Conservation (phyloP, 2,888 invertebrate genomes). For the Adelognathus sp. region DNA sequence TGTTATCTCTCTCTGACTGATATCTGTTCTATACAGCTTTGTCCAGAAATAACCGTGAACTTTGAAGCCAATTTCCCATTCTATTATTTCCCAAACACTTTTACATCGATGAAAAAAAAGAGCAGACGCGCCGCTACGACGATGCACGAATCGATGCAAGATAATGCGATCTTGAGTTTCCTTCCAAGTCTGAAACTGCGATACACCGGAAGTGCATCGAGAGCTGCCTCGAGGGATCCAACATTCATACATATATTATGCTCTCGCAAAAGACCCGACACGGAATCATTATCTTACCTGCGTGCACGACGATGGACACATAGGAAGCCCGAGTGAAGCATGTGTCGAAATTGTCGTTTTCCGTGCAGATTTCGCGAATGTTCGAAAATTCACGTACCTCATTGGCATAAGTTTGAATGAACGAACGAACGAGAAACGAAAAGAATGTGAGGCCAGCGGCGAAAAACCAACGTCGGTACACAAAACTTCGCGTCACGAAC, state of each 20-base stretch:
- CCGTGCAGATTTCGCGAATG: not conserved
- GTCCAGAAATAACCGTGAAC: not conserved
- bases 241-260: conserved; percentile 17
- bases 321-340: not conserved
- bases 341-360: conserved; percentile 17
- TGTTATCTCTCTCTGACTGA: not conserved
- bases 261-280: not conserved
- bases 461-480: conserved; percentile 6
- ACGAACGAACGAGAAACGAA: conserved; percentile 31
- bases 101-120: not conserved
- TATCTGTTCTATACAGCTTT: not conserved
- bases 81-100: not conserved
- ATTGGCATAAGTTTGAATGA: conserved; percentile 25
- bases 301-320: not conserved
- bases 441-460: conserved; percentile 24
- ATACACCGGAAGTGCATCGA: conserved; percentile 17
- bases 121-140: not conserved
- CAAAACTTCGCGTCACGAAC: conserved; percentile 56
- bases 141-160: not conserved
- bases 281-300: conserved; percentile 25
- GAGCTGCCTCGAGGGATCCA: not conserved
- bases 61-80: not conserved
- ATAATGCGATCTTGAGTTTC: not conserved
- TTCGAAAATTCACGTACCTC: conserved; percentile 32
- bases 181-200: not conserved